Evolutionary conservation across 2,888 invertebrate species (phyloP).

Genomic region (Tromatobia lineatoria): DNA sequence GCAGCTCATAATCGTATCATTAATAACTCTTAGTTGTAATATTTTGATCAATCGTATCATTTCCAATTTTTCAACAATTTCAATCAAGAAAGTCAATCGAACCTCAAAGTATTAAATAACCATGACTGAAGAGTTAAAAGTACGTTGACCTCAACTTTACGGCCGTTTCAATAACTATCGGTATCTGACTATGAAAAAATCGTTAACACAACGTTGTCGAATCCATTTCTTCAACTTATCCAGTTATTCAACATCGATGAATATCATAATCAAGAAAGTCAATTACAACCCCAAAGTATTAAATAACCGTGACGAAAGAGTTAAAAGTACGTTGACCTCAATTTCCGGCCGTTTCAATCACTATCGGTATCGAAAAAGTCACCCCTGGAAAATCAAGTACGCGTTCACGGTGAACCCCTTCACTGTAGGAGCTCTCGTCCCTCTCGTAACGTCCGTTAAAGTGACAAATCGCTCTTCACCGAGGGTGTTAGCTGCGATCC

Average conservation of each 20-base stretch:
- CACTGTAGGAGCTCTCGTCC: conserved; percentile 21
- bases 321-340: conserved; percentile 17
- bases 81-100: not conserved
- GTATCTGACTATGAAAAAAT: too few species aligned
- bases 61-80: too few species aligned
- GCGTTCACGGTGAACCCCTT: conserved; percentile 36
- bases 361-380: conserved; percentile 50
- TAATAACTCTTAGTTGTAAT: too few species aligned
- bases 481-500: conserved; percentile 37
- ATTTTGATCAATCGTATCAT: too few species aligned
- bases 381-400: conserved; percentile 46
- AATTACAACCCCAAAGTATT: not conserved
- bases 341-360: conserved; percentile 36
- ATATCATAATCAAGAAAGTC: not conserved
- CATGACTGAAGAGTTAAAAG: not conserved
- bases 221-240: too few species aligned
- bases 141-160: conserved; percentile 18
- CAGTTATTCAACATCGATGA: too few species aligned
- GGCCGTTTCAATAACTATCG: too few species aligned
- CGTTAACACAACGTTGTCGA: too few species aligned
- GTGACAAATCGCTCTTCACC: conserved; percentile 61
- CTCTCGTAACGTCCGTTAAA: conserved; percentile 54
- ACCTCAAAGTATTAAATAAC: not conserved
- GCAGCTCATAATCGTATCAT: too few species aligned
- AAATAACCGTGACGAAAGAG: not conserved